phyloP scores from a whole-genome alignment of 2,797 vertebrate genomes.

The Diplodus puntazzo region DNA sequence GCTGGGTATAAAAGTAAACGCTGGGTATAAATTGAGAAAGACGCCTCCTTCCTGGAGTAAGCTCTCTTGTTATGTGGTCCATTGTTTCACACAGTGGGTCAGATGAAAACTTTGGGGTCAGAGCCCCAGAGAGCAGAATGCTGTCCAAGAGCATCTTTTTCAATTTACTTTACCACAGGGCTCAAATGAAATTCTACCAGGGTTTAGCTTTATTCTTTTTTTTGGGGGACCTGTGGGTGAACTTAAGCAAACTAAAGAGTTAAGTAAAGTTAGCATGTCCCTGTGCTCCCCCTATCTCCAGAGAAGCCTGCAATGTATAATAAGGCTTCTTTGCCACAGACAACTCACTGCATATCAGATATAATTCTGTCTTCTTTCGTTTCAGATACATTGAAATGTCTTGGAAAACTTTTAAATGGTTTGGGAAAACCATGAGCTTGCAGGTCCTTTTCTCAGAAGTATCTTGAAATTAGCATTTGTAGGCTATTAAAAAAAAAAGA shows the following conservation, averaged over 20 bases:
- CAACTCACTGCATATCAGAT: constrained; percentile 13
- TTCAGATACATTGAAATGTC: constrained; percentile 16
- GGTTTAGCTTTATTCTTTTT: constrained; percentile 21
- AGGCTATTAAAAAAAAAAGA: constrained; percentile 16
- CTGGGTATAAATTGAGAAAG: constrained; percentile 53
- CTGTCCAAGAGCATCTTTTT: constrained; percentile 67
- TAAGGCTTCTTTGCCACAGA: constrained; percentile 28
- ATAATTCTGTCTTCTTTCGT: constrained; percentile 37
- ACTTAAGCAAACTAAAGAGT: constrained; percentile 39
- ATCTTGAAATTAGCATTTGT: constrained; percentile 42
- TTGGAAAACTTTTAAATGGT: constrained; percentile 34
- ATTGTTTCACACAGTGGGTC: constrained; percentile 59
- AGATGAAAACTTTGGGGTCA: constrained; percentile 67
- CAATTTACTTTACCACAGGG: constrained; percentile 52
- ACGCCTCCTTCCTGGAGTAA: constrained; percentile 46
- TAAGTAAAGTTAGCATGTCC: constrained; percentile 25
- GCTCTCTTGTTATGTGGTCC: constrained; percentile 57
- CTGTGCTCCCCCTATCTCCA: neutral
- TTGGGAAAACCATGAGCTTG: constrained; percentile 42
- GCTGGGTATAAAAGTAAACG: constrained; percentile 54
- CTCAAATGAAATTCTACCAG: constrained; percentile 58
- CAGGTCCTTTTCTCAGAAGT: constrained; percentile 37
- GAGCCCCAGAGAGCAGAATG: constrained; percentile 44
- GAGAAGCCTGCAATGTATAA: constrained; percentile 48
- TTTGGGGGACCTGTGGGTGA: constrained; percentile 35